Conservation (phyloP, 2,888 invertebrate species). For the Tridacna gigas region DNA sequence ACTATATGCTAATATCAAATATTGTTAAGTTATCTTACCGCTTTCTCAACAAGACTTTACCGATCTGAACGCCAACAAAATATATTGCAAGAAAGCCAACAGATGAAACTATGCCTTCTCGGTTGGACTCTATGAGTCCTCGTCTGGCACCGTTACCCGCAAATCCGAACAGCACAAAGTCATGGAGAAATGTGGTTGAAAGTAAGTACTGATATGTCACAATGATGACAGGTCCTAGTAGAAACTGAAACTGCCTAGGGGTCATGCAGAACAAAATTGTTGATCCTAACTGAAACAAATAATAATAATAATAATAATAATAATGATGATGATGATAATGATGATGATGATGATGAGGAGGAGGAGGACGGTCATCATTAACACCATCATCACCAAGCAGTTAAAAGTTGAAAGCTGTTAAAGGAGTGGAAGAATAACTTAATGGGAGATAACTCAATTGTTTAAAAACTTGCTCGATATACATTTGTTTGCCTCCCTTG, state of each 20-base stretch:
- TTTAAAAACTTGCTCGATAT: too few species aligned
- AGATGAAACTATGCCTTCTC: conserved; percentile 94
- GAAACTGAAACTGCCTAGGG: conserved; percentile 86
- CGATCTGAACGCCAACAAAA: conserved; percentile 87
- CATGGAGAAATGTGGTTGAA: conserved; percentile 87
- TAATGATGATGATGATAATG: too few species aligned
- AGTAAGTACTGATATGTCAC: conserved; percentile 89
- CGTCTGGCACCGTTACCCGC: conserved; percentile 73
- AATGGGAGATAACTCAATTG: too few species aligned
- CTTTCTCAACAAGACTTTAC: conserved; percentile 64
- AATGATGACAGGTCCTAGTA: conserved; percentile 87
- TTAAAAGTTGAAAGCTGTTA: too few species aligned
- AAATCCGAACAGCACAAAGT: conserved; percentile 87
- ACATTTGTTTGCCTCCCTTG: too few species aligned
- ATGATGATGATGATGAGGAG: too few species aligned
- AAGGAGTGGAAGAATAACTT: too few species aligned
- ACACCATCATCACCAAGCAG: too few species aligned
- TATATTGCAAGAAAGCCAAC: conserved; percentile 94
- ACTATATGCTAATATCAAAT: too few species aligned
- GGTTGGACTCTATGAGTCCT: conserved; percentile 91
- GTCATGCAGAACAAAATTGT: conserved; percentile 88
- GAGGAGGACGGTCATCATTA: too few species aligned
- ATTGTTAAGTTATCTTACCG: conserved; percentile 53
- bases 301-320: too few species aligned
- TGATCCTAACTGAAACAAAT: conserved; percentile 86